Base-by-base conservation (phyloP, 2,797 vertebrate species). In the Triplophysa bombifrons region DNA sequence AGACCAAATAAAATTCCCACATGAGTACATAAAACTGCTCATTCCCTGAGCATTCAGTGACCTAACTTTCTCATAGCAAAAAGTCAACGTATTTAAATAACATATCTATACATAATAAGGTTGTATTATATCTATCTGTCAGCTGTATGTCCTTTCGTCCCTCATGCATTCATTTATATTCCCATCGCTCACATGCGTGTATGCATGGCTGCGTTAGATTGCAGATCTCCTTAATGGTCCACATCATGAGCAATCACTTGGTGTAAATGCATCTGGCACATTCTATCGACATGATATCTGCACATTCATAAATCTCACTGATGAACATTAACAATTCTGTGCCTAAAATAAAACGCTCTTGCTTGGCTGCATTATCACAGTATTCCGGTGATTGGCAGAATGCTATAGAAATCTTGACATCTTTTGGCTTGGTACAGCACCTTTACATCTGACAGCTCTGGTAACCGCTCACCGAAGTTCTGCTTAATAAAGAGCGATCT, bases 161-260 rank as follows among this genome's bases (percentile, higher is more conserved):
- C 44, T 63, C 30, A n/a, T 11, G 72, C 13, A 64, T 63, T 65
- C 22, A 65, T 64, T 16, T 64, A 16, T 74, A 50, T 51, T 38
- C 48, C 5, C 60, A 63, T 2, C 25, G 8, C 60, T 38, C 41
- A 34, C 10, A 38, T 38, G 61, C 3, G 0, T 10, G 8, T 6
- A 4, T 22, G 46, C 46, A 13, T 17, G 3, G 8, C 63, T 30
- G n/a, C 27, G 16, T 53, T 65, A 48, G 41, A 46, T 25, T 60
- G 25, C 56, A 50, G 58, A 73, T 41, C 41, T 56, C 70, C 34
- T 63, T 74, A 74, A 74, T 64, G 72, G 63, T 51, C 19, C 72
- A 38, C 12, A 63, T 48, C 22, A 20, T 61, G 4, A 16, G 46
- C 48, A 38, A 11, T 65, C 44, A 50, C 22, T 60, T 60, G 16